Evolutionary conservation across 2,797 vertebrate species (phyloP).

Genomic region (Synaphobranchus kaupii): DNA sequence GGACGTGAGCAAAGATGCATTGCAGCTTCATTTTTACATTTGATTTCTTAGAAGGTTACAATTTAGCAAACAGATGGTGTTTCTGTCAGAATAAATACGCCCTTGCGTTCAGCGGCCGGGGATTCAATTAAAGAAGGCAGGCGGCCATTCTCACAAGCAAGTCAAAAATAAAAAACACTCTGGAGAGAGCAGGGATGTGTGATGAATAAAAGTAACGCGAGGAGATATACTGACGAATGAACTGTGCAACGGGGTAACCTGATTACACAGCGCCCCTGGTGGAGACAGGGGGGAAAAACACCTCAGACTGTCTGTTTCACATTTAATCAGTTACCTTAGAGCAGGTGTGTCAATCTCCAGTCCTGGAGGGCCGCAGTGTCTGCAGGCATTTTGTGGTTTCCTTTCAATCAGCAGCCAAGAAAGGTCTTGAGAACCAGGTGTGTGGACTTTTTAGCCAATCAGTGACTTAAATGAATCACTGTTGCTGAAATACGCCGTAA

Average conservation of each 20-base stretch:
- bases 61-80: background rate
- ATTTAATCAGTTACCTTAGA: background rate
- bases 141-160: background rate
- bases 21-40: background rate
- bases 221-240: background rate
- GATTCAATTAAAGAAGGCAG: slow-evolving; percentile 6
- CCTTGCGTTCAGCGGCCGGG: background rate
- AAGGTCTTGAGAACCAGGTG: too few species aligned
- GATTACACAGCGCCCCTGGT: background rate
- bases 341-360: background rate
- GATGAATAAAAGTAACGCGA: background rate
- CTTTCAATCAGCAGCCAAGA: too few species aligned
- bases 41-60: slow-evolving; percentile 10
- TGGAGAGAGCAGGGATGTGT: slow-evolving; percentile 1
- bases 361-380: background rate
- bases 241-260: background rate
- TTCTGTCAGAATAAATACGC: slow-evolving; percentile 4
- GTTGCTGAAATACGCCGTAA: too few species aligned
- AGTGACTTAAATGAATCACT: too few species aligned
- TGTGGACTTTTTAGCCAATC: too few species aligned
- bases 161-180: background rate
- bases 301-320: background rate
- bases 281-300: background rate
- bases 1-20: background rate
- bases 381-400: too few species aligned